phyloP scores from a whole-genome alignment of 2,888 invertebrate genomes.

The Fissipunctia ypsillon region DNA sequence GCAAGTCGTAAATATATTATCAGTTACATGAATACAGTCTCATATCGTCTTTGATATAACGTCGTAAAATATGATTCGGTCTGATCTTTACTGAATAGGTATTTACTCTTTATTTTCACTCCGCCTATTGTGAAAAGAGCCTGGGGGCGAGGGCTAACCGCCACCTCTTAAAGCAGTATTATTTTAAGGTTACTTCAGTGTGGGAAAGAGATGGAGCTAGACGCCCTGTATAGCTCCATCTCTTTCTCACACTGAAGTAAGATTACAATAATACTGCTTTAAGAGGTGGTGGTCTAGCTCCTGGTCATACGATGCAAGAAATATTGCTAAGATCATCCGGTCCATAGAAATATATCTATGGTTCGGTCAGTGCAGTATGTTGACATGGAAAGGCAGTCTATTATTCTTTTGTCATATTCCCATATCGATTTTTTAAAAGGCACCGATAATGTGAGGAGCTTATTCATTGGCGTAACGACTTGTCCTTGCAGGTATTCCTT shows the following conservation, averaged over 20 bases:
- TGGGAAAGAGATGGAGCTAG: too few species aligned
- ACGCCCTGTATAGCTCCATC: too few species aligned
- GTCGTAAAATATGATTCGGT: slow-evolving; percentile 28
- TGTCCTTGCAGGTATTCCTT: slow-evolving; percentile 13
- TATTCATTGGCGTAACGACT: slow-evolving; percentile 17
- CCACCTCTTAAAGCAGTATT: too few species aligned
- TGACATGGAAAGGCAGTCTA: background rate
- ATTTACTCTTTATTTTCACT: slow-evolving; percentile 26
- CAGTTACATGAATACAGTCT: slow-evolving; percentile 40
- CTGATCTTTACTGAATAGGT: slow-evolving; percentile 32
- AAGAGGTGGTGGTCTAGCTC: too few species aligned
- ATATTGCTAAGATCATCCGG: background rate
- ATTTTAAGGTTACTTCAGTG: too few species aligned
- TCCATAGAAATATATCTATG: too few species aligned
- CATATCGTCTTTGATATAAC: slow-evolving; percentile 24
- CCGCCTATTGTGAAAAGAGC: background rate
- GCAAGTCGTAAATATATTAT: slow-evolving; percentile 52
- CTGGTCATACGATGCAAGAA: background rate
- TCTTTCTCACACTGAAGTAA: too few species aligned
- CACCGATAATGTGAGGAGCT: background rate
- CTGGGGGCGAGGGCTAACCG: too few species aligned
- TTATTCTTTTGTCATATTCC: background rate
- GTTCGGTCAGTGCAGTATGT: slow-evolving; percentile 1
- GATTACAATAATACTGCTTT: too few species aligned
- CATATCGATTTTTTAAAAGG: background rate